Evolutionary conservation across 1,140 invertebrate genomes (phyloP).

Genomic region (Caenorhabditis inopinata): DNA sequence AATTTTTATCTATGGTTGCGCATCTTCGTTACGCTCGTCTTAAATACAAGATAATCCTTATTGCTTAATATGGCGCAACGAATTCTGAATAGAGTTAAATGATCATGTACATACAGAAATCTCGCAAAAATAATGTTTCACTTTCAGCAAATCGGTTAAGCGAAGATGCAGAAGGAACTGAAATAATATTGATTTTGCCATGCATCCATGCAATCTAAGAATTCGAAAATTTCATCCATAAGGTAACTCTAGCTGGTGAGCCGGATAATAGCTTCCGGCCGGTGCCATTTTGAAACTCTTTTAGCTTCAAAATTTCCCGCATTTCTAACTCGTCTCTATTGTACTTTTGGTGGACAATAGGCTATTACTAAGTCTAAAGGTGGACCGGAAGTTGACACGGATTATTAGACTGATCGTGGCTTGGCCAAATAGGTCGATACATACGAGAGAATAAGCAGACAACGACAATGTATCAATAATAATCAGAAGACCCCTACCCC

Average conservation of each 20-base stretch:
- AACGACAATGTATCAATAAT: conserved; percentile 27
- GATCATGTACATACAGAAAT: too few species aligned
- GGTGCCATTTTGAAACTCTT: conserved; percentile 18
- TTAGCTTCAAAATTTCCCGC: background rate
- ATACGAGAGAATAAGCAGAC: background rate
- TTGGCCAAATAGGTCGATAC: background rate
- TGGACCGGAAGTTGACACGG: conserved; percentile 32
- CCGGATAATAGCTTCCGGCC: conserved; percentile 33
- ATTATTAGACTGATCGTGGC: conserved; percentile 27
- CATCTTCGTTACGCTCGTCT: background rate
- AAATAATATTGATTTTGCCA: too few species aligned
- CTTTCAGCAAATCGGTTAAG: too few species aligned
- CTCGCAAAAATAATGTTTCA: too few species aligned
- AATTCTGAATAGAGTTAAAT: too few species aligned
- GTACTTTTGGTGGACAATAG: conserved; percentile 20
- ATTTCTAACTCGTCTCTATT: background rate
- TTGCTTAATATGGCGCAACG: background rate
- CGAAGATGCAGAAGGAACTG: too few species aligned
- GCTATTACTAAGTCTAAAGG: conserved; percentile 8
- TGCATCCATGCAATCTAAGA: too few species aligned
- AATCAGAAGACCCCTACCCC: background rate
- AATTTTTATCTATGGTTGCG: background rate
- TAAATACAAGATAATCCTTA: background rate
- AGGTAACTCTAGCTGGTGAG: conserved; percentile 14
- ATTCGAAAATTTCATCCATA: background rate